Percentiles rank a stretch among this genome's conserved stretches.
Evolutionary conservation across 1,140 invertebrate genomes (phyloP).

Genomic region (Tetramorium alpestre): DNA sequence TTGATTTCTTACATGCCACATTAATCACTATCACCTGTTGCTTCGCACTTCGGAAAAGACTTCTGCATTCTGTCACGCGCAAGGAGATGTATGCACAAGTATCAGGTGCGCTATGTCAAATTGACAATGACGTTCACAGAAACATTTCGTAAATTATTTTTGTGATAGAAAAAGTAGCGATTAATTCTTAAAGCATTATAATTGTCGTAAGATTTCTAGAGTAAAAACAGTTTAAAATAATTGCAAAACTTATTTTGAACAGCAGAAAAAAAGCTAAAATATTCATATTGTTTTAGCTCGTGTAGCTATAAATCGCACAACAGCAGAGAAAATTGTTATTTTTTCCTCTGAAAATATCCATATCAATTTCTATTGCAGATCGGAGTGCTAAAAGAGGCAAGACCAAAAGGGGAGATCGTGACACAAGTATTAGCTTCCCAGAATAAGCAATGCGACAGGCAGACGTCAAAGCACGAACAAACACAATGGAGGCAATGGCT

Average conservation of each 20-base stretch:
- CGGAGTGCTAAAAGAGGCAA: constrained; percentile 67
- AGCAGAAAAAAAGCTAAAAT: background rate
- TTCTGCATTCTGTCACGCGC: constrained; percentile 46
- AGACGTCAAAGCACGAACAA: constrained; percentile 17
- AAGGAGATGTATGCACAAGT: background rate
- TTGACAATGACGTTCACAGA: background rate
- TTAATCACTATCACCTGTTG: constrained; percentile 54
- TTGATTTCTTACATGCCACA: constrained; percentile 33
- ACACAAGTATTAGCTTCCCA: constrained; percentile 45
- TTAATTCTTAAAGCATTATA: background rate
- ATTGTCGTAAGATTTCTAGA: background rate
- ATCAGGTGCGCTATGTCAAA: background rate
- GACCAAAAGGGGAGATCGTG: constrained; percentile 42
- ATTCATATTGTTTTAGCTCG: background rate
- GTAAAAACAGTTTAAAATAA: background rate
- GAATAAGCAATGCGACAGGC: constrained; percentile 53
- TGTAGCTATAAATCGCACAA: background rate
- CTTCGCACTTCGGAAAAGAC: constrained; percentile 29
- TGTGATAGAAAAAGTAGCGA: background rate
- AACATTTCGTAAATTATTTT: background rate
- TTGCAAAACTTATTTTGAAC: background rate
- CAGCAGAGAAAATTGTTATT: background rate
- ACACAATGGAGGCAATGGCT: constrained; percentile 83
- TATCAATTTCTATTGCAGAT: constrained; percentile 72
- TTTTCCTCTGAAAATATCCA: background rate